Evolutionary conservation across 2,888 invertebrate genomes (phyloP), one percentile per base, ranked within the genome.

Genomic region (Labia minor): DNA sequence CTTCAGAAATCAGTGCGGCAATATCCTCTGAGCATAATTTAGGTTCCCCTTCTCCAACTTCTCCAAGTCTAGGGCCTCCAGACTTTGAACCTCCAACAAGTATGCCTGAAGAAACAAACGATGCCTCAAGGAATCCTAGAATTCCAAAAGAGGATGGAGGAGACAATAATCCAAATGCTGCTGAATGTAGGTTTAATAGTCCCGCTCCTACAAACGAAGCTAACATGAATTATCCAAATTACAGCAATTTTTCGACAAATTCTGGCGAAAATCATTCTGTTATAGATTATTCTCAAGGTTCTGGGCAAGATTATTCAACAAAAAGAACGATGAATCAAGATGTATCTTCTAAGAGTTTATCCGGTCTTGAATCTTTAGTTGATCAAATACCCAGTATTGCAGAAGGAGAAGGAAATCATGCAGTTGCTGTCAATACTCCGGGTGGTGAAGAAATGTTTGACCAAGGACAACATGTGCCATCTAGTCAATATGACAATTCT

Each of bases 311-410:
- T 62, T 69, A 71, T 64, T 67, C 67, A 66, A 18, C 69, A 16
- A 70, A 71, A 67, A 68, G 71, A 67, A 69, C 69, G 65, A 49
- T 70, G 20, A 73, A 72, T 61, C 87, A 88, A 74, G 91, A 91
- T 78, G 88, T 91, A 37, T 86, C 91, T n/a, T 87, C 90, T 21
- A 92, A 92, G 77, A 90, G 90, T 73, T 80, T 91, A 64, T 92
- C 92, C 18, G 93, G 92, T 19, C 81, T 93, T 63, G 92, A 93
- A 78, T 92, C 92, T 61, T 81, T 93, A 64, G 92, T 93, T 70
- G 92, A 93, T 80, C 93, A 93, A 82, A 93, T 93, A 78, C 93
- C 92, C 65, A 89, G 90, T 73, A 89, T 92, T 77, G 86, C 88
- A 67, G 91, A 92, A 73, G 87, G 87, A 4, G 85, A 84, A 20